Conservation (phyloP, 2,888 invertebrate genomes). For the Apotomis capreana region DNA sequence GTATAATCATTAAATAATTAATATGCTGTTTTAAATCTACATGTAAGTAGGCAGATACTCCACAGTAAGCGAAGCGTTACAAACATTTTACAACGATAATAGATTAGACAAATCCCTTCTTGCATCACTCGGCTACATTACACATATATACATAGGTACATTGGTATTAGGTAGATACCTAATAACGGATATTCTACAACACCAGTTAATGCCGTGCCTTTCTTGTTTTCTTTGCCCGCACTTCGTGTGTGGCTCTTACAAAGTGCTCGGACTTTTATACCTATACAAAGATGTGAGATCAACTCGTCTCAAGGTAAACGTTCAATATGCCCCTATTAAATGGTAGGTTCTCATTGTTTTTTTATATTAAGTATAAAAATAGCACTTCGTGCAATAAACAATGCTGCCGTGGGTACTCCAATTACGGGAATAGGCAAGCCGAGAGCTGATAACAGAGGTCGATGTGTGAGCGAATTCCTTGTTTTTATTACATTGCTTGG, state of each 20-base stretch:
- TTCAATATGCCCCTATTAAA: slow-evolving; percentile 56
- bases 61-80: too few species aligned
- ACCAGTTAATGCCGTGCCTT: slow-evolving; percentile 36
- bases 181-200: slow-evolving; percentile 10
- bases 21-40: too few species aligned
- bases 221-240: slow-evolving; percentile 50
- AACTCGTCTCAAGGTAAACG: slow-evolving; percentile 51
- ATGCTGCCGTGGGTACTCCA: slow-evolving; percentile 11
- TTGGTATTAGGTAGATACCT: background rate
- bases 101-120: too few species aligned
- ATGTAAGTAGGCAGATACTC: too few species aligned
- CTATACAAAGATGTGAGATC: slow-evolving; percentile 47
- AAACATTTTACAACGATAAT: too few species aligned
- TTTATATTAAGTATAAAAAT: slow-evolving; percentile 21
- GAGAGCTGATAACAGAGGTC: slow-evolving; percentile 4
- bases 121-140: background rate
- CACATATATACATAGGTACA: background rate
- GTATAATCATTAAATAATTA: too few species aligned
- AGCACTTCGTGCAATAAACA: slow-evolving; percentile 14
- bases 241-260: slow-evolving; percentile 60
- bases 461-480: background rate
- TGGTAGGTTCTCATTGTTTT: slow-evolving; percentile 44
- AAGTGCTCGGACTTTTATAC: slow-evolving; percentile 45
- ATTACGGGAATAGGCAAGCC: background rate
- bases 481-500: background rate